phyloP scores from a whole-genome alignment of 2,888 invertebrate species.

The Rhagonycha lutea region DNA sequence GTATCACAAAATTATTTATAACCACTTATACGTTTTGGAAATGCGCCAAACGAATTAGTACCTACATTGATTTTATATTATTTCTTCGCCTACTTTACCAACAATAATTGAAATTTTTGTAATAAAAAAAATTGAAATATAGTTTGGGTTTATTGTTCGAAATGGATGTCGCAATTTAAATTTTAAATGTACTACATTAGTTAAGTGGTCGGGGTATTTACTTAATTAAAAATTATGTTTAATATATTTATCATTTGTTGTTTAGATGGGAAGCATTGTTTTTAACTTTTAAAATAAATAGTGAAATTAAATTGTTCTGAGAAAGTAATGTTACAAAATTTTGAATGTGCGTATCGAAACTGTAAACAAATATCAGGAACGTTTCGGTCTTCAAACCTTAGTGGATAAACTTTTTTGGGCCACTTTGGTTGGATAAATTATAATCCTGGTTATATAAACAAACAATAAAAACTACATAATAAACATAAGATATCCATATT shows the following conservation, averaged over 20 bases:
- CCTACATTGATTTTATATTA: not conserved
- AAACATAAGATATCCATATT: not conserved
- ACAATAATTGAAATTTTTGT: not conserved
- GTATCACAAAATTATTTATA: not conserved
- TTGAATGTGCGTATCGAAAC: conserved; percentile 3
- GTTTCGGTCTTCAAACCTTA: conserved; percentile 9
- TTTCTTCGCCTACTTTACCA: not conserved
- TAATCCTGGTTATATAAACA: not conserved
- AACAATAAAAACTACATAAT: not conserved
- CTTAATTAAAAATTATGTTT: conserved; percentile 7
- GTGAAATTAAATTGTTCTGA: not conserved
- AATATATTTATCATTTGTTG: not conserved
- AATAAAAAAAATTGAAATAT: not conserved
- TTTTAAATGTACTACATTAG: not conserved
- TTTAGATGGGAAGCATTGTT: conserved; percentile 1
- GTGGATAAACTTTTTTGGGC: conserved; percentile 29
- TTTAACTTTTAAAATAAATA: not conserved
- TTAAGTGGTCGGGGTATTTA: conserved; percentile 9
- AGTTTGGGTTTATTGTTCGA: not conserved
- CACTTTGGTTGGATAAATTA: conserved; percentile 2
- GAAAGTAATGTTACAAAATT: not conserved
- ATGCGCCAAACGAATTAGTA: not conserved
- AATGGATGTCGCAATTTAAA: not conserved
- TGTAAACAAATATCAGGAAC: conserved; percentile 4
- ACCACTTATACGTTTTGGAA: not conserved